Percentiles rank a stretch among this genome's conserved stretches.
Evolutionary conservation across 1,140 invertebrate genomes (phyloP).

Genomic region (Armadillidium nasatum): DNA sequence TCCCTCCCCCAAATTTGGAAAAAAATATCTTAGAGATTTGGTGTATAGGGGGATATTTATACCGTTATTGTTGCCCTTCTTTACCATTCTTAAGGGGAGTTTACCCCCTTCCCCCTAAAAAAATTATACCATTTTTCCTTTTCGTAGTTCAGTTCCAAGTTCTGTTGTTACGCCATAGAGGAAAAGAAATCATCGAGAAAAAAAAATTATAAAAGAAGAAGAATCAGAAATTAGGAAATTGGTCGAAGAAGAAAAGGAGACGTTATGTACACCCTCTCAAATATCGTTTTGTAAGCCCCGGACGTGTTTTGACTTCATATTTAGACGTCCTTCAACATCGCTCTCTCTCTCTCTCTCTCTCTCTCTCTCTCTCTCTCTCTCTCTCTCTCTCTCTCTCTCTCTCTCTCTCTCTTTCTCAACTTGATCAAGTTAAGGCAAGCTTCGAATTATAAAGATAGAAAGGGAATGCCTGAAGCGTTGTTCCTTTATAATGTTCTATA

Average conservation of each 20-base stretch:
- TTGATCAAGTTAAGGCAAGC: neutral
- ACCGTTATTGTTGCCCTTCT: too few species aligned
- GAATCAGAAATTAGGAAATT: neutral
- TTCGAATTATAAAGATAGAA: neutral
- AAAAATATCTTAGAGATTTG: too few species aligned
- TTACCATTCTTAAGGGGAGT: too few species aligned
- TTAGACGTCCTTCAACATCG: neutral
- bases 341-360: too few species aligned
- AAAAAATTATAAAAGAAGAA: neutral
- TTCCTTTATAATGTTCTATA: neutral
- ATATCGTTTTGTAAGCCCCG: neutral
- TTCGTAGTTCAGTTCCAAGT: too few species aligned
- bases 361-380: too few species aligned
- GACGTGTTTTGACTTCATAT: neutral
- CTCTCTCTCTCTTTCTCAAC: neutral
- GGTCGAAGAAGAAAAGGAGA: neutral
- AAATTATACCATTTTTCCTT: too few species aligned
- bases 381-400: too few species aligned
- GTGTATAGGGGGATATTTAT: too few species aligned
- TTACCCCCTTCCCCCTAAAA: too few species aligned
- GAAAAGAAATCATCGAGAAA: neutral
- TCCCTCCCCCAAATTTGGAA: too few species aligned
- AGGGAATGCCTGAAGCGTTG: neutral
- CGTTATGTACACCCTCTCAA: neutral
- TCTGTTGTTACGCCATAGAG: too few species aligned